Conservation (phyloP, 1,140 invertebrate species). For the Drosophila carrolli region DNA sequence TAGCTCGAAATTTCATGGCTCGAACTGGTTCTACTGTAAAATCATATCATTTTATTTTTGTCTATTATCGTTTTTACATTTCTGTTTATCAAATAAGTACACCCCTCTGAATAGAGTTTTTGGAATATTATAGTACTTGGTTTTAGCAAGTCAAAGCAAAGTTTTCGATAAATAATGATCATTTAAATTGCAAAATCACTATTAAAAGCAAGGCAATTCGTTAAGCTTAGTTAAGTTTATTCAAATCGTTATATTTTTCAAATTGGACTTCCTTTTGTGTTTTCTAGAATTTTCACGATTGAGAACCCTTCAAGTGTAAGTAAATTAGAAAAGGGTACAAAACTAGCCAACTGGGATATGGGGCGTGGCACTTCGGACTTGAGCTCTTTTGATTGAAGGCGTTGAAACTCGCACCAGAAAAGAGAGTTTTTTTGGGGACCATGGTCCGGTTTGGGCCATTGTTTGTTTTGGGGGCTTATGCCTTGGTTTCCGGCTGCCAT, state of each 20-base stretch:
- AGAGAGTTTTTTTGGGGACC: slow-evolving; percentile 6
- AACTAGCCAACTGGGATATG: slow-evolving; percentile 43
- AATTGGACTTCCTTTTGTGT: slow-evolving; percentile 1
- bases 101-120: too few relatives aligned
- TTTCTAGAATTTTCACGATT: slow-evolving; percentile 34
- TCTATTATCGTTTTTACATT: too few relatives aligned
- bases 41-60: too few relatives aligned
- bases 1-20: too few relatives aligned
- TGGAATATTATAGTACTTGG: too few relatives aligned
- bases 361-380: not conserved
- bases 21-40: too few relatives aligned
- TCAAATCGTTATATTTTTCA: slow-evolving; percentile 1
- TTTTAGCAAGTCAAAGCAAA: too few relatives aligned
- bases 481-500: slow-evolving; percentile 36
- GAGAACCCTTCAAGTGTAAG: slow-evolving; percentile 56
- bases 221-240: slow-evolving; percentile 16
- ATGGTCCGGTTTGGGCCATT: slow-evolving; percentile 17
- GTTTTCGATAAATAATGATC: too few relatives aligned
- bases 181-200: not conserved
- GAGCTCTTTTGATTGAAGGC: slow-evolving; percentile 42
- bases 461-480: slow-evolving; percentile 48
- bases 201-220: slow-evolving; percentile 1
- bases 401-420: slow-evolving; percentile 19
- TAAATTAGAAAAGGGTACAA: slow-evolving; percentile 65
- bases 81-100: too few relatives aligned